A percentile compares a stretch with the other conserved stretches of the same genome.
Evolutionary conservation across 92 coral and sea anemone species (phyloP).

Genomic region (Meandrina meandrites): DNA sequence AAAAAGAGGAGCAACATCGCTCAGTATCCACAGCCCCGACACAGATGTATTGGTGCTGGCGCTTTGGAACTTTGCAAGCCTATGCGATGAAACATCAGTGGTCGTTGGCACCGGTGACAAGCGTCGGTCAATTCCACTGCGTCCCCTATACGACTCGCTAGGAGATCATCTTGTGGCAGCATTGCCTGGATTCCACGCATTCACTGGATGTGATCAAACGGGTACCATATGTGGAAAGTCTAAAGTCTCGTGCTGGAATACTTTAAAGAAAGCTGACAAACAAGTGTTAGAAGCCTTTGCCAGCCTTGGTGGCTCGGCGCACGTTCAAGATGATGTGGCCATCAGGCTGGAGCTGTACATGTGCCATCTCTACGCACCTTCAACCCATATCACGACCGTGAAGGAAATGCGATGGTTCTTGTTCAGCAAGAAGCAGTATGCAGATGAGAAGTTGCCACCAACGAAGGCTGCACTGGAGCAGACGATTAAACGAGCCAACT

Average conservation of each 20-base stretch:
- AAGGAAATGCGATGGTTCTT: conserved; percentile 50
- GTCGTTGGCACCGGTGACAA: conserved; percentile 54
- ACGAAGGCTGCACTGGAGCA: conserved; percentile 46
- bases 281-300: conserved; percentile 48
- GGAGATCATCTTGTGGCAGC: conserved; percentile 33
- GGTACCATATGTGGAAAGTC: conserved; percentile 47
- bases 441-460: conserved; percentile 58
- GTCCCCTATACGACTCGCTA: conserved; percentile 39
- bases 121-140: conserved; percentile 38
- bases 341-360: conserved; percentile 41
- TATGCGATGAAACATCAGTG: conserved; percentile 7
- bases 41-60: conserved; percentile 49
- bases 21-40: conserved; percentile 50
- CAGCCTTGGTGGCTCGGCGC: conserved; percentile 28
- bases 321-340: conserved; percentile 22
- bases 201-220: conserved; percentile 31
- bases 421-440: conserved; percentile 57
- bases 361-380: conserved; percentile 51
- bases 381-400: conserved; percentile 27
- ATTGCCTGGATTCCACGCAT: conserved; percentile 25
- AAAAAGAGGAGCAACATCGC: conserved; percentile 44
- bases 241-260: conserved; percentile 48
- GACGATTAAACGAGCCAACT: conserved; percentile 54
- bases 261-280: conserved; percentile 47
- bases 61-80: conserved; percentile 26